Percentiles rank a stretch among this genome's conserved stretches.
phyloP scores from a whole-genome alignment of 1,140 invertebrate species.

The Drosophila nigromelanica region DNA sequence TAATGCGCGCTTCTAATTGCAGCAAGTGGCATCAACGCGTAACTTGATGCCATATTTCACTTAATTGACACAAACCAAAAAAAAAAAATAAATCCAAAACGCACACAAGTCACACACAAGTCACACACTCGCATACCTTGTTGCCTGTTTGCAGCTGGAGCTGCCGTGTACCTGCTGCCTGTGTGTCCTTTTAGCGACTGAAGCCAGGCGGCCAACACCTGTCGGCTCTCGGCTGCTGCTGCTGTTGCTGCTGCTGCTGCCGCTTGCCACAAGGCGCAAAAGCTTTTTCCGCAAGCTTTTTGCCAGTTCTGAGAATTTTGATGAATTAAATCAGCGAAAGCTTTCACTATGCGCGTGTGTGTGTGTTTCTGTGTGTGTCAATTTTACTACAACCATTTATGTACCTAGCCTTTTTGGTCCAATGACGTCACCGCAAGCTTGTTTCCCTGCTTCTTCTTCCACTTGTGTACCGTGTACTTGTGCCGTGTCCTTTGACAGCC shows the following conservation, averaged over 20 bases:
- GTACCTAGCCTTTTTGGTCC: conserved; percentile 10
- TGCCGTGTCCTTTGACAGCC: conserved; percentile 17
- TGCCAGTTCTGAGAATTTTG: conserved; percentile 52
- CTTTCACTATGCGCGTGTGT: conserved; percentile 23
- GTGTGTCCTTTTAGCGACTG: conserved; percentile 72
- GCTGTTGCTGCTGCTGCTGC: conserved; percentile 20
- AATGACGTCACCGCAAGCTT: conserved; percentile 61
- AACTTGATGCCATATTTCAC: conserved; percentile 2
- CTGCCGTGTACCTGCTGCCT: conserved; percentile 57
- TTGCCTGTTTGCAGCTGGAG: conserved; percentile 11
- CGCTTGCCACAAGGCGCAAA: conserved; percentile 6
- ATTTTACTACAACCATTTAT: conserved; percentile 14
- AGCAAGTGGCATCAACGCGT: neutral
- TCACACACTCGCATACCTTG: neutral
- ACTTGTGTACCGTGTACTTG: neutral
- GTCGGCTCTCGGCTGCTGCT: conserved; percentile 51
- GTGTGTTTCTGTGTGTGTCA: conserved; percentile 6
- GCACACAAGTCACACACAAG: neutral
- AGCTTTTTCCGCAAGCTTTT: conserved; percentile 62
- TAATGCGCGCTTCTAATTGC: conserved; percentile 3
- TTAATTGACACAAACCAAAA: neutral
- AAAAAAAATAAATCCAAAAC: conserved; percentile 8
- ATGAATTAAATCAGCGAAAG: conserved; percentile 74
- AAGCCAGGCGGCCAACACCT: conserved; percentile 60
- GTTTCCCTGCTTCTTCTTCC: conserved; percentile 3